phyloP scores from a whole-genome alignment of 53 echinoderm and acorn worm species.

The Mesocentrotus franciscanus region DNA sequence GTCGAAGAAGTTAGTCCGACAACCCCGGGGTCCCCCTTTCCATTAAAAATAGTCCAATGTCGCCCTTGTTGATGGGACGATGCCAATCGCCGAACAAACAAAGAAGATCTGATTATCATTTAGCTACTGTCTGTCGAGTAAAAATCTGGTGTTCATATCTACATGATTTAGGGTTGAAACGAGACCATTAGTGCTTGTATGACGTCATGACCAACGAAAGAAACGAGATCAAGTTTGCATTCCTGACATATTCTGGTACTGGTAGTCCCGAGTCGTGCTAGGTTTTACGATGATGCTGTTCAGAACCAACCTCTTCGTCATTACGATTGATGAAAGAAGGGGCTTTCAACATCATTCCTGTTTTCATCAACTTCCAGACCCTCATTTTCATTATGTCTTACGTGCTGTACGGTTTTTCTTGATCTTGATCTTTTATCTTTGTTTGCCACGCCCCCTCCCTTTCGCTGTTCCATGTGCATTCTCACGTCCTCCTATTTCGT shows the following conservation, averaged over 20 bases:
- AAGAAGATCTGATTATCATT: neutral
- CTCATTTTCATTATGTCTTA: neutral
- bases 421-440: neutral
- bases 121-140: neutral
- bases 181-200: conserved; percentile 5
- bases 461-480: neutral
- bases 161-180: conserved; percentile 36
- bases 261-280: conserved; percentile 19
- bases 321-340: conserved; percentile 7
- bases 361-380: neutral
- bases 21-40: neutral
- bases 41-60: neutral
- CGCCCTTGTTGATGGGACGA: neutral
- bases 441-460: too few relatives aligned
- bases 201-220: conserved; percentile 44
- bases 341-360: neutral
- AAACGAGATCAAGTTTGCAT: conserved; percentile 43
- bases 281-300: conserved; percentile 14
- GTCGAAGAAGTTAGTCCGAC: too few relatives aligned
- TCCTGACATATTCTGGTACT: neutral
- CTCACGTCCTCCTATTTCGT: neutral
- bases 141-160: neutral
- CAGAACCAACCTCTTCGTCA: neutral
- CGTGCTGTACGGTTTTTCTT: neutral
- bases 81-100: neutral